Evolutionary conservation across 2,888 invertebrate species (phyloP).

Genomic region (Rhamphomyia laevipes): DNA sequence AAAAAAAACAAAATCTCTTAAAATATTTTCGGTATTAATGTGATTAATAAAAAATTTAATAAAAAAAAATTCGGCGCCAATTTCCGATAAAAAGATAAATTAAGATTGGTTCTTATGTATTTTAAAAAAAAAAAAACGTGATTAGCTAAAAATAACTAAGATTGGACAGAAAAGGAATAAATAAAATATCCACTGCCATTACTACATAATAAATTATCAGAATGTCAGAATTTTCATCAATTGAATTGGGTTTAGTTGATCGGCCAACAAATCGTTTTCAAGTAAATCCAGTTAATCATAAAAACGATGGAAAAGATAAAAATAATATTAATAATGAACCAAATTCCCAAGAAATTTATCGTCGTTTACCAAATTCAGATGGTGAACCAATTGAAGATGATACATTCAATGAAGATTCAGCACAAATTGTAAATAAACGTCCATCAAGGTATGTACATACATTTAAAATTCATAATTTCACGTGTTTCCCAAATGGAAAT

Average conservation of each 20-base stretch:
- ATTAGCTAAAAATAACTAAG: no score
- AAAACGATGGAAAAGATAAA: slow-evolving; percentile 22
- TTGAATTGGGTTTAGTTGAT: slow-evolving; percentile 35
- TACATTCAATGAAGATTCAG: slow-evolving; percentile 31
- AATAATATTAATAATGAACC: not conserved
- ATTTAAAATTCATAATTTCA: no score
- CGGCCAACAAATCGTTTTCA: slow-evolving; percentile 37
- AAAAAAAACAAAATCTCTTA: no score
- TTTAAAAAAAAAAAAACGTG: no score
- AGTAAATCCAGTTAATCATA: slow-evolving; percentile 37
- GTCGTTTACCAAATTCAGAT: slow-evolving; percentile 31
- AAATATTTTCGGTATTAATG: no score
- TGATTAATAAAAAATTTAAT: no score
- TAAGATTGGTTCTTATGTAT: no score
- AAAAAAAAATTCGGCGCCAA: no score
- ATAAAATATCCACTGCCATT: no score
- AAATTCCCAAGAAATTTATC: slow-evolving; percentile 28
- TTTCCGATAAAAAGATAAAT: no score
- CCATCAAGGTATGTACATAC: slow-evolving; percentile 23
- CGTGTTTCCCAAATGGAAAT: no score
- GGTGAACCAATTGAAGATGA: slow-evolving; percentile 34
- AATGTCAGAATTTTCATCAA: slow-evolving; percentile 33
- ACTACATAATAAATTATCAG: not conserved
- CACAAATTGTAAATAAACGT: slow-evolving; percentile 29
- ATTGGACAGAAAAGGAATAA: no score